Evolutionary conservation across 2,888 invertebrate species (phyloP).

Genomic region (Acheta domesticus): DNA sequence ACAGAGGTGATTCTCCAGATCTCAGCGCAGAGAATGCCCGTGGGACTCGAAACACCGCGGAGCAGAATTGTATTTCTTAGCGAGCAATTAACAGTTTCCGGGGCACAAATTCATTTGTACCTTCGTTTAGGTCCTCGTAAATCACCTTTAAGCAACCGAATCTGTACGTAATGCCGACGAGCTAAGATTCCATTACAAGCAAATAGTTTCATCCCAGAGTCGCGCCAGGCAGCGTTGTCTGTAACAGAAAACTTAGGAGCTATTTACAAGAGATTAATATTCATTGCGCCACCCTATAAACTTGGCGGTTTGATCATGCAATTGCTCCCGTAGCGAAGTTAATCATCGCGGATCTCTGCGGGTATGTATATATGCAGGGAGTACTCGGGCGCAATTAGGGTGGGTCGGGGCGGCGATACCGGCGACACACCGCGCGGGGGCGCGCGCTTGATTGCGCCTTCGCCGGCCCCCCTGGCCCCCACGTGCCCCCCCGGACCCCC

Average conservation of each 20-base stretch:
- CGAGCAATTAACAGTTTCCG: neutral
- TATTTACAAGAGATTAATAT: conserved; percentile 18
- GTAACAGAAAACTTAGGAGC: conserved; percentile 18
- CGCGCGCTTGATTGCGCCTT: neutral
- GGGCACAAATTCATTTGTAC: neutral
- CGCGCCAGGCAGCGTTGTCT: neutral
- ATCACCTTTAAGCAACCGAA: neutral
- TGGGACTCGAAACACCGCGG: too few species aligned
- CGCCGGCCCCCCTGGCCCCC: neutral
- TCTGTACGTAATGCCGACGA: neutral
- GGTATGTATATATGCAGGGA: conserved; percentile 18
- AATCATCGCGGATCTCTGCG: conserved; percentile 7
- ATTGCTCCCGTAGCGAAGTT: conserved; percentile 18
- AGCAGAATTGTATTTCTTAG: neutral
- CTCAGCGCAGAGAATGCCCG: too few species aligned
- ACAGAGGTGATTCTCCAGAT: too few species aligned
- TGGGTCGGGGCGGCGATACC: neutral
- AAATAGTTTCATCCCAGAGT: neutral
- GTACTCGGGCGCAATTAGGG: conserved; percentile 7
- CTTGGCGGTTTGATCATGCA: conserved; percentile 18
- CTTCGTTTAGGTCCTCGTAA: neutral
- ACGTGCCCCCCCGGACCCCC: too few species aligned
- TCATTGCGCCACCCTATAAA: conserved; percentile 8
- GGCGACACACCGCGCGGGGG: neutral
- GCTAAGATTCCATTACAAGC: neutral